Conservation (phyloP, 2,888 invertebrate genomes). For the Clunio marinus region DNA sequence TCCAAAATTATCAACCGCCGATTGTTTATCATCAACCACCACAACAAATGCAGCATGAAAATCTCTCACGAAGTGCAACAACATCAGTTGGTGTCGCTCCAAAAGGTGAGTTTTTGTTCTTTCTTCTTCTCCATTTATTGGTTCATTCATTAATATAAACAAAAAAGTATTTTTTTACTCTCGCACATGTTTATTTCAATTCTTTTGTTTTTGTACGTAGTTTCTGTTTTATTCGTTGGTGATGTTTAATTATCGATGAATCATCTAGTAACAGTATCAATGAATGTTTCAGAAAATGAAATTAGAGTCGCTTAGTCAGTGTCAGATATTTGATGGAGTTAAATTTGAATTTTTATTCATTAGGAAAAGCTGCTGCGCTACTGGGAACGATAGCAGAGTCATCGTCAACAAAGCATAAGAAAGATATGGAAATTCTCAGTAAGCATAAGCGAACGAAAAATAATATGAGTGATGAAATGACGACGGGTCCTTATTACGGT, state of each 20-base stretch:
- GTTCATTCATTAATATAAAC: neutral
- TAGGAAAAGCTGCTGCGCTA: slow-evolving; percentile 44
- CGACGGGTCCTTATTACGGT: neutral
- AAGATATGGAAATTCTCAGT: slow-evolving; percentile 40
- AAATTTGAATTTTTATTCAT: no score
- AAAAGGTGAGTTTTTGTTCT: slow-evolving; percentile 22
- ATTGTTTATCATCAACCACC: slow-evolving; percentile 29
- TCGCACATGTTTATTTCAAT: neutral
- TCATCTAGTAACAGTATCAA: no score
- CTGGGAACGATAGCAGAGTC: slow-evolving; percentile 44
- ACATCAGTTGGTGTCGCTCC: neutral
- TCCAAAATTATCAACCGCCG: slow-evolving; percentile 46
- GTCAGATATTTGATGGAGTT: no score
- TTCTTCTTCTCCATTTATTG: no score
- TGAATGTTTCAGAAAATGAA: no score
- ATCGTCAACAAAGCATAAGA: slow-evolving; percentile 40
- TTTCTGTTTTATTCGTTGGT: no score
- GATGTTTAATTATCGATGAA: no score
- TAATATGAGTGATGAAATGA: slow-evolving; percentile 26
- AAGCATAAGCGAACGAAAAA: slow-evolving; percentile 32
- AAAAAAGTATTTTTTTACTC: neutral
- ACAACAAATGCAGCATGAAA: neutral
- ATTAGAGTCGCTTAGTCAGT: no score
- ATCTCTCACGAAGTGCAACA: neutral
- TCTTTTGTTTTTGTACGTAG: no score